phyloP scores from a whole-genome alignment of 2,113 vertebrate species.

The Heterochromis multidens region DNA sequence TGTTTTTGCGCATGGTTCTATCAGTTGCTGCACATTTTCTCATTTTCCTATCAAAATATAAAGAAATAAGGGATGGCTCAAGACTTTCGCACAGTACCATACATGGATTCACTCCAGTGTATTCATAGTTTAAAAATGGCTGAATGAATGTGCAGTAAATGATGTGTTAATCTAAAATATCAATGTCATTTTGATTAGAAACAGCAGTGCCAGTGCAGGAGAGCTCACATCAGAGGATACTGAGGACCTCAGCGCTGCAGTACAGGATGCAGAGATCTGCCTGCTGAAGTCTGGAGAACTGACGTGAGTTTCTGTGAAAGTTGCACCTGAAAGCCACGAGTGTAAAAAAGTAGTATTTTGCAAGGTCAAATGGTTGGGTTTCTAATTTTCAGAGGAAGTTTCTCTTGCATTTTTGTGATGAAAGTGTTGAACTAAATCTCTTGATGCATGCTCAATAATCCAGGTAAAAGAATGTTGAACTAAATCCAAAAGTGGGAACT shows the following conservation, averaged over 20 bases:
- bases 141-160: not conserved
- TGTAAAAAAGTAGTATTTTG: not conserved
- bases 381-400: not conserved
- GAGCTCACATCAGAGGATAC: conserved; percentile 80
- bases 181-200: conserved; percentile 62
- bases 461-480: too few species aligned
- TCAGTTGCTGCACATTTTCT: not conserved
- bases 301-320: conserved; percentile 80
- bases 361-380: not conserved
- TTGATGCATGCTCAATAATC: too few species aligned
- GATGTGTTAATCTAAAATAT: not conserved
- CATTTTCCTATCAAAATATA: not conserved
- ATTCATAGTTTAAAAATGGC: not conserved
- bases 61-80: not conserved
- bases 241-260: conserved; percentile 73
- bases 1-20: not conserved
- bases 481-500: conserved; percentile 2
- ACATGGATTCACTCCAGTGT: not conserved
- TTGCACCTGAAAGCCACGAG: not conserved
- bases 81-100: not conserved
- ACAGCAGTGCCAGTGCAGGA: conserved; percentile 67
- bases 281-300: conserved; percentile 90
- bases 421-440: not conserved
- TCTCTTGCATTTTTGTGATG: not conserved
- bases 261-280: conserved; percentile 90